phyloP scores from a whole-genome alignment of 2,888 invertebrate genomes.

The Lacanobia wlatinum region DNA sequence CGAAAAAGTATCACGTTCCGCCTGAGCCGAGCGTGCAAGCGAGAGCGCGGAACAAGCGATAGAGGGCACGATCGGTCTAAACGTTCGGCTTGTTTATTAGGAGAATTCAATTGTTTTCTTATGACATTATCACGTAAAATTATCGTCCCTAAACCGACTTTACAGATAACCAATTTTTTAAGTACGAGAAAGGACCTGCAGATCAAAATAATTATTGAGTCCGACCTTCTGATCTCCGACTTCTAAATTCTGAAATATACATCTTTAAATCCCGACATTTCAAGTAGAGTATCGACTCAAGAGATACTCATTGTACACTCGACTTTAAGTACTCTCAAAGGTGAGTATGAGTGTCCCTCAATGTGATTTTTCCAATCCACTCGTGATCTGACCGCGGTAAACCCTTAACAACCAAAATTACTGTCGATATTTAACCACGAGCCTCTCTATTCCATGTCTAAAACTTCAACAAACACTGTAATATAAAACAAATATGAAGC shows the following conservation, averaged over 20 bases:
- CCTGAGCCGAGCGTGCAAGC: too few species aligned
- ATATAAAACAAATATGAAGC: slow-evolving; percentile 75
- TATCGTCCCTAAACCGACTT: too few species aligned
- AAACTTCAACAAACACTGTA: slow-evolving; percentile 65
- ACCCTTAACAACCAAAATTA: neutral
- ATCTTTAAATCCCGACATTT: neutral
- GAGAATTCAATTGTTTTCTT: too few species aligned
- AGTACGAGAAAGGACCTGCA: too few species aligned
- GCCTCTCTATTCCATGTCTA: slow-evolving; percentile 10
- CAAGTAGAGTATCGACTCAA: slow-evolving; percentile 10
- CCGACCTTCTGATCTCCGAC: neutral
- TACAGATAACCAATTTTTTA: too few species aligned
- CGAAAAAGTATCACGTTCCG: too few species aligned
- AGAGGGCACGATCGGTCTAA: too few species aligned
- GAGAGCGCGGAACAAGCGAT: too few species aligned
- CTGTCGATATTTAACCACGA: neutral
- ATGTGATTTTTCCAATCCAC: slow-evolving; percentile 3
- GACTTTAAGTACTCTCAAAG: neutral
- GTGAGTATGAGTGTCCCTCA: neutral
- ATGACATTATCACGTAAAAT: too few species aligned
- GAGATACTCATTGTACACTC: neutral
- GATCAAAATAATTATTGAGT: too few species aligned
- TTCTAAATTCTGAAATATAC: neutral
- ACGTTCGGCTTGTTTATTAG: too few species aligned
- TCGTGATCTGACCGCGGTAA: neutral